A percentile compares a stretch with the other conserved stretches of the same genome.
These are phyloP conservation scores for Cephus rjabovi DNA, from an alignment of 2,888 invertebrate genomes.

Conservation along the genomic window DNA sequence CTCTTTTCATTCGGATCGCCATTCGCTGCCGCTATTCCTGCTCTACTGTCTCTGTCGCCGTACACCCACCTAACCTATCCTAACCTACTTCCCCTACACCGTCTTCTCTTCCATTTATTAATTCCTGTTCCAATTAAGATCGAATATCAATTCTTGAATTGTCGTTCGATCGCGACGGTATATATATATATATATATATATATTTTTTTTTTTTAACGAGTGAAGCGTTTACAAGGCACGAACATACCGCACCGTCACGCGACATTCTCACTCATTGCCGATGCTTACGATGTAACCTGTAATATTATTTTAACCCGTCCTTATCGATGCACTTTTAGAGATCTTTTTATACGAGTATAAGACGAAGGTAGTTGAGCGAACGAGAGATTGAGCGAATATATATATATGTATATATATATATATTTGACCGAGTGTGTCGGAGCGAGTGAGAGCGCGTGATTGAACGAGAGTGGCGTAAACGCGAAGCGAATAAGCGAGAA, in stretches of 20 bases:
- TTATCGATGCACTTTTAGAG: conserved; percentile 43
- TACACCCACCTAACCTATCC: accelerated
- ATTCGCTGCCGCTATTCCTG: not conserved
- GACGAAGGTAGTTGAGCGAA: conserved; percentile 29
- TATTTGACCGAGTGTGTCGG: not conserved
- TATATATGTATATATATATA: too few relatives aligned
- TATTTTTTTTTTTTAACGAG: not conserved
- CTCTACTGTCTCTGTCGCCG: not conserved
- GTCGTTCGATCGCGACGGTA: not conserved
- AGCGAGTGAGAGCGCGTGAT: not conserved
- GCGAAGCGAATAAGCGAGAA: not conserved
- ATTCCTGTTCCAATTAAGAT: not conserved
- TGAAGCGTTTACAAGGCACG: not conserved
- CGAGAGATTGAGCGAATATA: not conserved
- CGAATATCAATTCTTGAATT: not conserved
- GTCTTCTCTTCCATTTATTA: not conserved
- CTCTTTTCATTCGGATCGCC: not conserved
- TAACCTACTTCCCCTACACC: not conserved
- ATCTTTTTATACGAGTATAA: conserved; percentile 57
- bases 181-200: too few relatives aligned
- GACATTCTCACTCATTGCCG: conserved; percentile 11
- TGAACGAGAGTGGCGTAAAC: not conserved
- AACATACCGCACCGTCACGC: not conserved
- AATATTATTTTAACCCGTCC: conserved; percentile 49
- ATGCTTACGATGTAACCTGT: conserved; percentile 8